Evolutionary conservation across 2,797 vertebrate genomes (phyloP), one percentile per base, ranked within the genome.

Genomic region (Anguilla marmorata): DNA sequence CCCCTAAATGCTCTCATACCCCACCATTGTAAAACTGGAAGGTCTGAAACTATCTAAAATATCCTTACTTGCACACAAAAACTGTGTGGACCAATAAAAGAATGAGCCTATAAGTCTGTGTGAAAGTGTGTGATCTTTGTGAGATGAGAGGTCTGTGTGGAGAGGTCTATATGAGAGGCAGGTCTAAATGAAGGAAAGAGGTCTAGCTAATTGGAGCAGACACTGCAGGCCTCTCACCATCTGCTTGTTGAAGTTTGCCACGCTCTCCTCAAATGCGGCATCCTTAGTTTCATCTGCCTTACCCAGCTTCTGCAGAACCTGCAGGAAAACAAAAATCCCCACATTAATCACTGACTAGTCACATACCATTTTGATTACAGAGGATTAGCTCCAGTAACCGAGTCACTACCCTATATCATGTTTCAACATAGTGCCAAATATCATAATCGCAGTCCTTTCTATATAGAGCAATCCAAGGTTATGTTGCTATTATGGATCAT

Each of bases 211-310:
- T 7, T 33, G 12, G 33, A 79, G 8, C 2, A 79, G 27, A 37
- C 27, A 69, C 5, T 69, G 24, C 5, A 76, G 8, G 30, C 12
- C 86, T 87, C 97, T 96, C 91, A 99, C 98, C 98, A 98, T 96
- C 94, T 99, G 98, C 93, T 99, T 99, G 94, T 97, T 98, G 94
- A 99, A 99, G 93, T 98, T 99, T 84, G 95, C 93, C 91, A 99
- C 98, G 1, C 96, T 97, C 92, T 99, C 98, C 90, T 99, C 98
- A 27, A 99, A 99, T 74, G 96, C 95, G 9, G 96, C 89, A 11
- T 96, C 96, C 87, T 94, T 92, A 1, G 96, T 96, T 92, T 96
- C 96, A 19, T 96, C 96, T 0, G 95, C 94, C 91, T 96, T 96
- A 2, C 95, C 95, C 85, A 99, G 96, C 89, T 99, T 99, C 95